These are phyloP conservation scores for Drosophila simulans DNA, from an alignment of 1,140 invertebrate species.

Conservation along the genomic window DNA sequence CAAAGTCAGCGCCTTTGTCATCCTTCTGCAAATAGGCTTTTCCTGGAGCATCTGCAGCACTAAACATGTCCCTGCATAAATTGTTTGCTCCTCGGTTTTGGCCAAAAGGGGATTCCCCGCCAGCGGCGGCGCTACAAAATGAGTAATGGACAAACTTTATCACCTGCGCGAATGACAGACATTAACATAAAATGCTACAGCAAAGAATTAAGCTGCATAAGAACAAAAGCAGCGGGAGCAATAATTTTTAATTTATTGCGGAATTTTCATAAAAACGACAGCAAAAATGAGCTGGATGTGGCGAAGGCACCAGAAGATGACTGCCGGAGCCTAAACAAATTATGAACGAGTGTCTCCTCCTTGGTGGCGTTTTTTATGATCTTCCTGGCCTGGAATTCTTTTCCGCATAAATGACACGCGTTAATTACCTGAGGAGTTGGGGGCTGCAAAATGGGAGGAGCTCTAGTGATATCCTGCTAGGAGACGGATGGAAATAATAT, in stretches of 20 bases:
- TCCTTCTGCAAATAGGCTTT: slow-evolving; percentile 31
- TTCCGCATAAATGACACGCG: slow-evolving; percentile 73
- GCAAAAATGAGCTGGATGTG: slow-evolving; percentile 4
- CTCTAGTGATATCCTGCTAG: slow-evolving; percentile 31
- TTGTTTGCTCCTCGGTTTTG: slow-evolving; percentile 34
- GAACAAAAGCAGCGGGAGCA: slow-evolving; percentile 66
- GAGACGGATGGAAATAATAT: slow-evolving; percentile 68
- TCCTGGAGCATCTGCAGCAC: not conserved
- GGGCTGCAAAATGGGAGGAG: not conserved
- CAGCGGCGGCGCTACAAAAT: slow-evolving; percentile 54
- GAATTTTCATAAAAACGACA: slow-evolving; percentile 77
- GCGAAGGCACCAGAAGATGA: slow-evolving; percentile 15
- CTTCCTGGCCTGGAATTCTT: slow-evolving; percentile 28
- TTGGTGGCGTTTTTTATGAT: slow-evolving; percentile 75
- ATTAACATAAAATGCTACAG: slow-evolving; percentile 72
- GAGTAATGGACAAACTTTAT: slow-evolving; percentile 75
- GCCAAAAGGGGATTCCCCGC: not conserved
- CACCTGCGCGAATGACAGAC: slow-evolving; percentile 61
- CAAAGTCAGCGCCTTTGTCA: slow-evolving; percentile 18
- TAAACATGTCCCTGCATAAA: slow-evolving; percentile 68
- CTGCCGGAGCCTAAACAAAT: slow-evolving; percentile 62
- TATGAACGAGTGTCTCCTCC: slow-evolving; percentile 68
- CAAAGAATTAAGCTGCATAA: slow-evolving; percentile 64
- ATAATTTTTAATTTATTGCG: slow-evolving; percentile 82
- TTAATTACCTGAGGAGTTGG: slow-evolving; percentile 62